Evolutionary conservation across 2,113 vertebrate species (phyloP), one percentile per base, ranked within the genome.

Genomic region (Accipiter cooperii): DNA sequence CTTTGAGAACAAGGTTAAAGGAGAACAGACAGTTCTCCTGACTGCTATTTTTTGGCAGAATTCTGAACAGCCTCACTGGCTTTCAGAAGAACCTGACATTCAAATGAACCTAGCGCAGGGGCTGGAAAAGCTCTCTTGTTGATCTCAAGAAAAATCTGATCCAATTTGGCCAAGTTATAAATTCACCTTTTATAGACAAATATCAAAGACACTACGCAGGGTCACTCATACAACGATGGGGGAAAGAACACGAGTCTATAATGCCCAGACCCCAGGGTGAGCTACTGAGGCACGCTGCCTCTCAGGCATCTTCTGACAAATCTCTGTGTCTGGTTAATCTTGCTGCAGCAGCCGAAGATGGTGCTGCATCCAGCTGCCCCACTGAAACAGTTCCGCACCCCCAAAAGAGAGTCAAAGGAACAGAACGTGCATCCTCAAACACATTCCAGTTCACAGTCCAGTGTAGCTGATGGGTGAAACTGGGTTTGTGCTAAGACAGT

Each of bases 1-100:
- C 66, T 94, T 94, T 86, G 63, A 94, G 84, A 95, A n/a, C 42
- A 85, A 95, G 71, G 89, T 95, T 93, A 90, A 89, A 93, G 78
- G 75, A 88, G 85, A 97, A 68, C 51, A 84, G 69, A 42, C 51
- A 92, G 55, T 44, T 89, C 76, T 92, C 42, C 36, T 28, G 36
- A 73, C 85, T 51, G 70, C 12, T 42, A 25, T 36, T 87, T 96
- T 94, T 88, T 34, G 49, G 34, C 68, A 90, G 84, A 91, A 83
- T 88, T 93, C 60, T 85, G 71, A 94, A 88, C 34, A 86, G 52
- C 33, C 18, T 90, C 42, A 7, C 51, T 70, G 82, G 68, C 42
- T 70, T 90, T 81, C 84, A 57, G 38, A 84, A 44, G 57, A 93
- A 75, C 34, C 36, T 70, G 55, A 63, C 84, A 90, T 75, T 96